A percentile compares a stretch with the other conserved stretches of the same genome.
Conservation (phyloP, 2,888 invertebrate genomes). For the Himalopsyche tibetana region DNA sequence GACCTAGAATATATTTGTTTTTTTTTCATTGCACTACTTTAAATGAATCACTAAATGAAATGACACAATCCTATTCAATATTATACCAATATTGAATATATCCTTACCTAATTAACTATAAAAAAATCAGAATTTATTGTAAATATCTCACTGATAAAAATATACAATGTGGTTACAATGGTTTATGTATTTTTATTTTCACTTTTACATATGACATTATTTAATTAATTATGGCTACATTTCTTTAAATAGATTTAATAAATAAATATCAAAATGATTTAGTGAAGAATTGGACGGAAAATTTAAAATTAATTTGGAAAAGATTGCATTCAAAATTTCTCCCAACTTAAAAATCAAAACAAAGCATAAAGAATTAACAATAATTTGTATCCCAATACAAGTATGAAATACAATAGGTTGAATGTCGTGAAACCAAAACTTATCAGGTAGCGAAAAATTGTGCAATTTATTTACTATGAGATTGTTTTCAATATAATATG, state of each 20-base stretch:
- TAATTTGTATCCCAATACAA: too few relatives aligned
- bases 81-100: not conserved
- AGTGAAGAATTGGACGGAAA: slow-evolving; percentile 23
- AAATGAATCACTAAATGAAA: slow-evolving; percentile 4
- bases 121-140: not conserved
- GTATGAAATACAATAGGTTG: too few relatives aligned
- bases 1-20: not conserved
- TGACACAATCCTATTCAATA: not conserved
- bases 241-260: not conserved
- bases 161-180: not conserved
- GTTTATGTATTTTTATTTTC: not conserved
- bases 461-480: too few relatives aligned
- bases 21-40: not conserved
- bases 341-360: too few relatives aligned
- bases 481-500: too few relatives aligned
- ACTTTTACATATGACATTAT: slow-evolving; percentile 8
- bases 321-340: not conserved
- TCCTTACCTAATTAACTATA: not conserved
- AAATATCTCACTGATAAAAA: not conserved
- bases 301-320: slow-evolving; percentile 18
- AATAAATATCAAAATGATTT: slow-evolving; percentile 3
- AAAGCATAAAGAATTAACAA: too few relatives aligned
- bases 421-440: too few relatives aligned
- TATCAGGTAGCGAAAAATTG: too few relatives aligned
- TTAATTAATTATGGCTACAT: slow-evolving; percentile 45